These are phyloP conservation scores for Dryoscopus gambensis DNA, from an alignment of 2,113 vertebrate genomes.

Conservation along the genomic window DNA sequence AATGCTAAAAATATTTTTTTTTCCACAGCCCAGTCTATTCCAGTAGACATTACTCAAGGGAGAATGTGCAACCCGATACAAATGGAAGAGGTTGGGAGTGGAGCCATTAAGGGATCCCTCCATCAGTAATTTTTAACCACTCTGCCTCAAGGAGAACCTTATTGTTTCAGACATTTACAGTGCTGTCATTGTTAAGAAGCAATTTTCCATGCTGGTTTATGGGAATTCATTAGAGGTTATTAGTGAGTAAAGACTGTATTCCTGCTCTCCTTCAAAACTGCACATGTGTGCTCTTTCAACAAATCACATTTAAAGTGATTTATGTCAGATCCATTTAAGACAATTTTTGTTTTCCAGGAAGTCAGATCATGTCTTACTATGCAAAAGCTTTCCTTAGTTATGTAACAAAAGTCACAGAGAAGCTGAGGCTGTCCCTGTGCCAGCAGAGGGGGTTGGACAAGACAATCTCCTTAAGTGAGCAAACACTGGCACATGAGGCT, in stretches of 20 bases:
- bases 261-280: background rate
- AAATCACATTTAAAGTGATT: background rate
- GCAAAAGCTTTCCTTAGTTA: background rate
- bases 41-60: background rate
- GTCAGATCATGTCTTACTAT: background rate
- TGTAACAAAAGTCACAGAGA: background rate
- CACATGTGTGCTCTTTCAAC: background rate
- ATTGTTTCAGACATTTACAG: background rate
- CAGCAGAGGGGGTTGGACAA: background rate
- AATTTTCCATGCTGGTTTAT: background rate
- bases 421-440: background rate
- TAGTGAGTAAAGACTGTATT: background rate
- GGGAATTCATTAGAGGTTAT: background rate
- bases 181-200: background rate
- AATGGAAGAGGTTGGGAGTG: background rate
- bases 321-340: background rate
- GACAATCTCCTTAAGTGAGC: background rate
- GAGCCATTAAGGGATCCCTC: background rate
- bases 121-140: background rate
- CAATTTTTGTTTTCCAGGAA: background rate
- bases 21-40: background rate
- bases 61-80: background rate
- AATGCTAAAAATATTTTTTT: constrained; percentile 6
- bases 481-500: no score
- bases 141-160: background rate